phyloP scores from a whole-genome alignment of 2,113 vertebrate genomes.

The Gallinago undulata region DNA sequence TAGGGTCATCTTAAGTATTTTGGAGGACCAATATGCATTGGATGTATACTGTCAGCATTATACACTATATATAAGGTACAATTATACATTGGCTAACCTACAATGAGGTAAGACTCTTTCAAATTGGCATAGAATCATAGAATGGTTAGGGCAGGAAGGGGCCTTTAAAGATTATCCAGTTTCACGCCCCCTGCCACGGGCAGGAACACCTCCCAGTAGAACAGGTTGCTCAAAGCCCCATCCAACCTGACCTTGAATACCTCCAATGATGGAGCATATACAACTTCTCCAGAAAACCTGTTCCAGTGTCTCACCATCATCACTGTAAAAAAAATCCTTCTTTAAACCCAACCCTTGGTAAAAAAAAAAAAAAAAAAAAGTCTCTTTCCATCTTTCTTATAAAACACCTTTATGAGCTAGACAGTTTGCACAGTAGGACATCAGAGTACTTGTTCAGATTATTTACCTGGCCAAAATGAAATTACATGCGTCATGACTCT shows the following conservation, averaged over 20 bases:
- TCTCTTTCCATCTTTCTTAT: not conserved
- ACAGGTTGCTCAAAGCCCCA: not conserved
- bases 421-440: not conserved
- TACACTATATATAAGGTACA: too few species aligned
- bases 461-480: not conserved
- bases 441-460: not conserved
- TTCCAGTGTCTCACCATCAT: not conserved
- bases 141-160: fast-evolving
- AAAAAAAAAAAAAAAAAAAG: not conserved
- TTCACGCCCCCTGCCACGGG: fast-evolving
- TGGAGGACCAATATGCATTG: not conserved
- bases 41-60: not conserved
- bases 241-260: not conserved
- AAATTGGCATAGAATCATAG: not conserved
- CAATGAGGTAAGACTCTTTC: not conserved
- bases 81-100: too few species aligned
- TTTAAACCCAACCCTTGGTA: not conserved
- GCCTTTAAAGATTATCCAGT: not conserved
- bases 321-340: not conserved
- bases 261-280: not conserved
- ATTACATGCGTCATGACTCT: not conserved
- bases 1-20: not conserved
- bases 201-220: not conserved
- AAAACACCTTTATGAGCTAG: not conserved
- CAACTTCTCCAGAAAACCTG: not conserved